phyloP scores from a whole-genome alignment of 2,797 vertebrate species.

The Esox lucius region DNA sequence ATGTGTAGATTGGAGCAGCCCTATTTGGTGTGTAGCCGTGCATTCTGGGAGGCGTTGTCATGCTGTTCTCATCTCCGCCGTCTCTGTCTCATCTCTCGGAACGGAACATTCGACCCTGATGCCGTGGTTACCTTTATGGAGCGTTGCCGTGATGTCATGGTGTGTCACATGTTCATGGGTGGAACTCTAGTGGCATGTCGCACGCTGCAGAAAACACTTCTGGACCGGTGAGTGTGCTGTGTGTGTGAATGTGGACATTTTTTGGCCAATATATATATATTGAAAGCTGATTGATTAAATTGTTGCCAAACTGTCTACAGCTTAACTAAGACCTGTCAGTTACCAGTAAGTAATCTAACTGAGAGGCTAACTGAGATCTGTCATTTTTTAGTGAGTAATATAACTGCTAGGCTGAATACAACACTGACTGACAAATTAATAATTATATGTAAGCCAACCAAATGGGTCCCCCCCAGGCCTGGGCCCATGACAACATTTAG shows the following conservation, averaged over 20 bases:
- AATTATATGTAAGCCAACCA: too few species aligned
- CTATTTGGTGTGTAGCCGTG: slow-evolving; percentile 83
- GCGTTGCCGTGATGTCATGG: slow-evolving; percentile 78
- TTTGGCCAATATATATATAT: too few species aligned
- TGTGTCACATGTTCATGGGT: slow-evolving; percentile 95
- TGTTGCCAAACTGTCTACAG: too few species aligned
- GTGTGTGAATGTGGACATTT: neutral
- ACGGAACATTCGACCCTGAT: slow-evolving; percentile 86
- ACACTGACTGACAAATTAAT: too few species aligned
- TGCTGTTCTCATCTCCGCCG: slow-evolving; percentile 85
- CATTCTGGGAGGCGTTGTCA: slow-evolving; percentile 91
- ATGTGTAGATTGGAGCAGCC: slow-evolving; percentile 90
- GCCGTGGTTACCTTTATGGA: slow-evolving; percentile 87
- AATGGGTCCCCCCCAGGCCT: too few species aligned
- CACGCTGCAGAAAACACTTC: slow-evolving; percentile 86
- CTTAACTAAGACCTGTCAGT: too few species aligned
- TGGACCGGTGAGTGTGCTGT: slow-evolving; percentile 79
- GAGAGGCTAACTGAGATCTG: too few species aligned
- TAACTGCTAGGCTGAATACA: too few species aligned
- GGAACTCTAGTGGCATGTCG: slow-evolving; percentile 87
- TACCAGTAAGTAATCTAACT: too few species aligned
- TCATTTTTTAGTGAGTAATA: too few species aligned
- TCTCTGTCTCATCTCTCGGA: slow-evolving; percentile 91
- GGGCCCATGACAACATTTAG: too few species aligned
- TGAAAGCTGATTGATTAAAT: too few species aligned